Evolutionary conservation across 2,113 vertebrate species (phyloP).

Genomic region (Chauna torquata): DNA sequence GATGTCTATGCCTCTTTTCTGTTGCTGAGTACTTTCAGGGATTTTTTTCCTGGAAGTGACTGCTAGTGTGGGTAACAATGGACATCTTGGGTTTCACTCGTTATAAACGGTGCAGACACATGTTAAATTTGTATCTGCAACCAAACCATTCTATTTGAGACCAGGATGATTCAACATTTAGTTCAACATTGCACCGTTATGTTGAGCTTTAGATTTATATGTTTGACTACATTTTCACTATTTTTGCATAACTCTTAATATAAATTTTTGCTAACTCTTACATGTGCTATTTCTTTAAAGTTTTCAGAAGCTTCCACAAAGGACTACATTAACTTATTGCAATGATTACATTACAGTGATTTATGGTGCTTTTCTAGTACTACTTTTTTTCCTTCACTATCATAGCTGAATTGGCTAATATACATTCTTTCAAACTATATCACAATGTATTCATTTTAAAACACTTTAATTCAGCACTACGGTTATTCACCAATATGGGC

Average conservation of each 20-base stretch:
- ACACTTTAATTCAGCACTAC: slow-evolving; percentile 30
- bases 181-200: not conserved
- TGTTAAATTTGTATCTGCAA: not conserved
- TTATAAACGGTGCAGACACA: not conserved
- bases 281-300: not conserved
- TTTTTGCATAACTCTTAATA: not conserved
- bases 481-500: slow-evolving; percentile 34
- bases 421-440: not conserved
- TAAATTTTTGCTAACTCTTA: not conserved
- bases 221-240: not conserved
- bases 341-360: not conserved
- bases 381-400: not conserved
- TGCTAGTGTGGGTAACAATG: not conserved
- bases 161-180: not conserved
- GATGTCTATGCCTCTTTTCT: not conserved
- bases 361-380: not conserved
- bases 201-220: not conserved
- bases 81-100: not conserved
- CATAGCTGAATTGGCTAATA: not conserved
- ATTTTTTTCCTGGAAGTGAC: not conserved
- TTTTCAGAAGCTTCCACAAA: not conserved
- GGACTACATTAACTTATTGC: not conserved
- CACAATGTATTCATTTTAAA: slow-evolving; percentile 28
- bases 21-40: not conserved
- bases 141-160: not conserved